Evolutionary conservation across 2,797 vertebrate genomes (phyloP).

Genomic region (Eupleurogrammus muticus): DNA sequence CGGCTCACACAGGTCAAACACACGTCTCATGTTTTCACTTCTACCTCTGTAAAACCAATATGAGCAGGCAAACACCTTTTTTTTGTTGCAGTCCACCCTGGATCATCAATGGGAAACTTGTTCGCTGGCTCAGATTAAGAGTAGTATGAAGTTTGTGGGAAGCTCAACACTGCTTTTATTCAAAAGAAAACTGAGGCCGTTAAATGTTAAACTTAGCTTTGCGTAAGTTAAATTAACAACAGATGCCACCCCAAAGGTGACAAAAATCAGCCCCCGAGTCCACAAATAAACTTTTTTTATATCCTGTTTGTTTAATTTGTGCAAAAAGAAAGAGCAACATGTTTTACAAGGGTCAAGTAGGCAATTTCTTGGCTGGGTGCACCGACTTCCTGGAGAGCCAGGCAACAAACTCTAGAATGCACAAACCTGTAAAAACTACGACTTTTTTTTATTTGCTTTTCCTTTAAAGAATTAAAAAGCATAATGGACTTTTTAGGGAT

Average conservation of each 20-base stretch:
- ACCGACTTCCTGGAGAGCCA: no score
- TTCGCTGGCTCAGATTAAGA: no score
- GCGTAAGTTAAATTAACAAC: not conserved
- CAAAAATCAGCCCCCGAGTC: no score
- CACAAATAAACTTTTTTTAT: no score
- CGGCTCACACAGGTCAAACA: conserved; percentile 27
- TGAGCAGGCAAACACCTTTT: not conserved
- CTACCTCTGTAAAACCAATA: not conserved
- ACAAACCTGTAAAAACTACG: not conserved
- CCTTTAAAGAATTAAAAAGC: not conserved
- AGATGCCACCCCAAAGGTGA: no score
- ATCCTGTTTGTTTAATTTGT: not conserved
- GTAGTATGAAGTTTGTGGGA: no score
- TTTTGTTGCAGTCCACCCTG: not conserved
- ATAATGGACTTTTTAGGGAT: not conserved
- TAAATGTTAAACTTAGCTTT: not conserved
- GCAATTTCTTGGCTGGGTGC: not conserved
- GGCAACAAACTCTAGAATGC: not conserved
- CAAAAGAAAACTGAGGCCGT: not conserved
- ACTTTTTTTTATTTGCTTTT: not conserved
- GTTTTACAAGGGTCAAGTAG: not conserved
- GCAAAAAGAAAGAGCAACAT: not conserved
- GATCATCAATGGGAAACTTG: not conserved
- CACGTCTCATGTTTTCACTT: not conserved
- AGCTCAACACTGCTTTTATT: not conserved